Evolutionary conservation across 64 coral and sea anemone species (phyloP).

Genomic region (Porites lutea): DNA sequence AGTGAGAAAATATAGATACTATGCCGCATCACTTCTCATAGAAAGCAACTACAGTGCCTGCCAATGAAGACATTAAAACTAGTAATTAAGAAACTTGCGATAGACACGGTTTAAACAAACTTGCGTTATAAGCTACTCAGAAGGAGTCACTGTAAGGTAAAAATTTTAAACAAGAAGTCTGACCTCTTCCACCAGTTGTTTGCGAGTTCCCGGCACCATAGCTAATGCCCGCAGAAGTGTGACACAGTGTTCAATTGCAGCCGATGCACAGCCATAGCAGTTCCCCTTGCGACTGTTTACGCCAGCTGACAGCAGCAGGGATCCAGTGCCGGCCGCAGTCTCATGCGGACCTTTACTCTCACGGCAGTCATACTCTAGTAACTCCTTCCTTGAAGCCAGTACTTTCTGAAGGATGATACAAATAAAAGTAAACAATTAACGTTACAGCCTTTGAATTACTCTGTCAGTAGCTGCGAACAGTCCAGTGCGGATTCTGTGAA

Average conservation of each 20-base stretch:
- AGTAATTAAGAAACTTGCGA: too few species aligned
- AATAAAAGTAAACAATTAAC: not conserved
- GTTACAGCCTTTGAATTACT: too few species aligned
- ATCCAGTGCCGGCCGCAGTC: conserved; percentile 39
- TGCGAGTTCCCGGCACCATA: conserved; percentile 88
- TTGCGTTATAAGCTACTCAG: too few species aligned
- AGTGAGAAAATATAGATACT: too few species aligned
- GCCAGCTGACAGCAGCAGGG: conserved; percentile 68
- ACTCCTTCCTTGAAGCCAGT: conserved; percentile 91
- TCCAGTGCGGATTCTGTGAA: too few species aligned
- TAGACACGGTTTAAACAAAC: too few species aligned
- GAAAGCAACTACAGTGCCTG: too few species aligned
- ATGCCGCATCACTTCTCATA: too few species aligned
- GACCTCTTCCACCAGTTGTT: conserved; percentile 95
- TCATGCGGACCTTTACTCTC: conserved; percentile 68
- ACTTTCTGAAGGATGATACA: conserved; percentile 77
- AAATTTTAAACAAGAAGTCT: not conserved
- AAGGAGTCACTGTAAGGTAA: not conserved
- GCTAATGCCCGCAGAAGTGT: conserved; percentile 93
- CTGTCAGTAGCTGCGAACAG: too few species aligned
- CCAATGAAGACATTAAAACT: too few species aligned
- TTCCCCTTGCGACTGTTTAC: conserved; percentile 73
- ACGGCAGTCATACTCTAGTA: conserved; percentile 94
- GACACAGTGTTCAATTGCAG: conserved; percentile 97
- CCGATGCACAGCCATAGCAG: conserved; percentile 96